phyloP scores from a whole-genome alignment of 2,888 invertebrate genomes.

The Drosophila sordidapex region DNA sequence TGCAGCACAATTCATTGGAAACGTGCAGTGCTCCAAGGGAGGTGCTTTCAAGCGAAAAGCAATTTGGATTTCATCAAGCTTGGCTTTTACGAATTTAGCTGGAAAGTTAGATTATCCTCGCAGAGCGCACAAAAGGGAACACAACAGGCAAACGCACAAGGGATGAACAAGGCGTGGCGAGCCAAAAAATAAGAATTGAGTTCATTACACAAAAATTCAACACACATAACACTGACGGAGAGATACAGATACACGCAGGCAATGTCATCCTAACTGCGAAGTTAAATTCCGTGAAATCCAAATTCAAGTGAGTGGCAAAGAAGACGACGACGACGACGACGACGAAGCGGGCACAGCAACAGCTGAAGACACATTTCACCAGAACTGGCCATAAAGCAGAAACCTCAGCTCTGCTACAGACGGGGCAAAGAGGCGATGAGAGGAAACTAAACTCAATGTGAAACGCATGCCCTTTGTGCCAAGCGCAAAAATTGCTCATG shows the following conservation, averaged over 20 bases:
- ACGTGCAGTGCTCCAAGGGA: constrained; percentile 37
- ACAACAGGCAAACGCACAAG: constrained; percentile 23
- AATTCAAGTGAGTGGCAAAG: constrained; percentile 73
- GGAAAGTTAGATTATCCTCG: constrained; percentile 78
- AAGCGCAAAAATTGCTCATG: constrained; percentile 35
- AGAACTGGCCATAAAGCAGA: constrained; percentile 77
- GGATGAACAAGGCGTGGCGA: constrained; percentile 15
- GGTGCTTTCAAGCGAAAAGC: constrained; percentile 61
- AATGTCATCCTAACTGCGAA: constrained; percentile 76
- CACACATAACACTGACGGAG: constrained; percentile 25
- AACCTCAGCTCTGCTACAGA: constrained; percentile 51
- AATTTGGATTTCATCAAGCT: constrained; percentile 54
- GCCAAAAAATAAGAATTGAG: constrained; percentile 36
- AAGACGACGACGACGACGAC: constrained; percentile 20
- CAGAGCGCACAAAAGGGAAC: constrained; percentile 43
- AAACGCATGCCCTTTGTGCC: constrained; percentile 58
- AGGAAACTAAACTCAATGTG: constrained; percentile 42
- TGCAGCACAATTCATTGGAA: constrained; percentile 60
- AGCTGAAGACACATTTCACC: constrained; percentile 78
- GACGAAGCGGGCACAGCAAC: constrained; percentile 43
- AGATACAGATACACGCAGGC: constrained; percentile 42
- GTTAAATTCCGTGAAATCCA: constrained; percentile 78
- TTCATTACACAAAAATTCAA: constrained; percentile 57
- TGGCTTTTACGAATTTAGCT: constrained; percentile 59
- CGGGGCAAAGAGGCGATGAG: constrained; percentile 23